A percentile compares a stretch with the other conserved stretches of the same genome.
phyloP scores from a whole-genome alignment of 2,888 invertebrate species.

The Nipponacmea schrenckii region DNA sequence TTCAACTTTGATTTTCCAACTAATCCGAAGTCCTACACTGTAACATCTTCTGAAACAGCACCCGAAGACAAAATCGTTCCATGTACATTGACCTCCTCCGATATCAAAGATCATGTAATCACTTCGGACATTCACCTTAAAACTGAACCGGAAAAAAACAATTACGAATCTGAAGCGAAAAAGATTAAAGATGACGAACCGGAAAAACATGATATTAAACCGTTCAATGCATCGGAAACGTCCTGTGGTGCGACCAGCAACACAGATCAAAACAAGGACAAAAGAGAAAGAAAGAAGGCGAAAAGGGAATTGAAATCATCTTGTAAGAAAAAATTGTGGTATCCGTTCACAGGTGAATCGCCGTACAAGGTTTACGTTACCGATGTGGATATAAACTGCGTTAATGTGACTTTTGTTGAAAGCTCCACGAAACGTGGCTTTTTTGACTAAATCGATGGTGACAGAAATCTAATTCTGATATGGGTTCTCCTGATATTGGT shows the following conservation, averaged over 20 bases:
- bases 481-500: too few relatives aligned
- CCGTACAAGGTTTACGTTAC: slow-evolving; percentile 47
- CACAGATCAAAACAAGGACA: neutral
- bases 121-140: neutral
- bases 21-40: neutral
- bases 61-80: neutral
- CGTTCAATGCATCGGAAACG: neutral
- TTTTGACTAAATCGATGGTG: slow-evolving; percentile 29
- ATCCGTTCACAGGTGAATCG: slow-evolving; percentile 22
- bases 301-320: neutral
- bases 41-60: neutral
- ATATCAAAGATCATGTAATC: neutral
- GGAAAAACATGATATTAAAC: neutral
- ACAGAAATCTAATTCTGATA: too few relatives aligned
- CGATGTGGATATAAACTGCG: slow-evolving; percentile 51
- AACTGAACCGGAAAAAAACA: neutral
- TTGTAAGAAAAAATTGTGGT: slow-evolving; percentile 18
- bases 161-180: neutral
- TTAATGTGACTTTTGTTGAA: slow-evolving; percentile 57
- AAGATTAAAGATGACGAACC: neutral
- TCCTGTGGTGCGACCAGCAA: slow-evolving; percentile 9
- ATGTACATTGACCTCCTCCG: neutral
- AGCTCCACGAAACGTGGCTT: slow-evolving; percentile 53
- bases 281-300: neutral
- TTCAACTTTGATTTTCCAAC: neutral